Evolutionary conservation across 2,888 invertebrate genomes (phyloP).

Genomic region (Patella ulyssiponensis): DNA sequence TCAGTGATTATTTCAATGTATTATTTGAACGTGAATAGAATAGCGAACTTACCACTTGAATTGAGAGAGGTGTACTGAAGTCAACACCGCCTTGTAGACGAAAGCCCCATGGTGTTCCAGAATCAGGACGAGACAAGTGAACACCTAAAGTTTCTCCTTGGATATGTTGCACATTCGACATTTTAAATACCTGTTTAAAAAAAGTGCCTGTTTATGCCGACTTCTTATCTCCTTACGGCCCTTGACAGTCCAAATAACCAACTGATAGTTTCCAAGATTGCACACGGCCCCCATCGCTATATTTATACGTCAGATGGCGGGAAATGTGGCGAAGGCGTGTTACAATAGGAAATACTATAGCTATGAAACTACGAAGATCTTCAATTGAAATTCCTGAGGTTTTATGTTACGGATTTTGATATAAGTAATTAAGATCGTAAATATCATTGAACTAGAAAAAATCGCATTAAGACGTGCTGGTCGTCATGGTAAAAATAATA

Average conservation of each 20-base stretch:
- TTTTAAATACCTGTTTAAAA: slow-evolving; percentile 13
- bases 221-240: too few species aligned
- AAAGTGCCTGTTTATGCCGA: too few species aligned
- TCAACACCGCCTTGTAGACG: slow-evolving; percentile 70
- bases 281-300: slow-evolving; percentile 35
- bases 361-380: too few species aligned
- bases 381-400: too few species aligned
- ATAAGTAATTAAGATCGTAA: too few species aligned
- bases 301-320: slow-evolving; percentile 40
- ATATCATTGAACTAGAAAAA: too few species aligned
- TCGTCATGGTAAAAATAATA: too few species aligned
- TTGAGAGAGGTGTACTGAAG: slow-evolving; percentile 68
- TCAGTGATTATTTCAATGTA: too few species aligned
- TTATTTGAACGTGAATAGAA: not conserved
- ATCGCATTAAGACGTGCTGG: too few species aligned
- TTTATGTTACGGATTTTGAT: too few species aligned
- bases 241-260: too few species aligned
- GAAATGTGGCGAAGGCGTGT: slow-evolving; percentile 18
- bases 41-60: slow-evolving; percentile 74
- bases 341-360: too few species aligned
- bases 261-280: slow-evolving; percentile 15
- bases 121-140: slow-evolving; percentile 53
- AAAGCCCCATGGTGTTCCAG: slow-evolving; percentile 69
- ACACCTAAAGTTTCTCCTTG: slow-evolving; percentile 58
- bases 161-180: slow-evolving; percentile 49